Evolutionary conservation across 1,140 invertebrate genomes (phyloP), one percentile per base, ranked within the genome.

Genomic region (Trialeurodes vaporariorum): DNA sequence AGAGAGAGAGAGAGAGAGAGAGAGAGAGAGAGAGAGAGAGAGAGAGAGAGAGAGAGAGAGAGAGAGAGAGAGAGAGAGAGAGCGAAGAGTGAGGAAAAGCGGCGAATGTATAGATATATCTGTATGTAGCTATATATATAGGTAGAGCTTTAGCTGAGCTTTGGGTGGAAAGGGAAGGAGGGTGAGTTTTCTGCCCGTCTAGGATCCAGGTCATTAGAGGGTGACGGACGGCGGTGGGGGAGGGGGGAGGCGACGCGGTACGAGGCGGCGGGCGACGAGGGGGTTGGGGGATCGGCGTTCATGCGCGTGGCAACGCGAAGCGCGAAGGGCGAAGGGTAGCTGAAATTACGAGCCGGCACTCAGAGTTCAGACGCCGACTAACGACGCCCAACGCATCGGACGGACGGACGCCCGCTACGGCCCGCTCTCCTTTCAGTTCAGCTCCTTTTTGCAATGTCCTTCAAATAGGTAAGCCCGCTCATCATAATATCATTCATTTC

Each of bases 61-160:
- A 27, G 34, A 23, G 60, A 58, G 60, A 69, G 59, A 13, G 60
- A 40, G 58, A 12, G 59, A 70, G 49, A 40, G 59, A 65, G 23
- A 58, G 59, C 2, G 12, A 40, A 26, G 59, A 27, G 40, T 58
- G 21, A 17, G 25, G 59, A 27, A 25, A 40, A 63, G 59, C 25
- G 24, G 26, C 64, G 27, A 25, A 62, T 12, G 12, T 17, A n/a
- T n/a, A n/a, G n/a, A n/a, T n/a, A n/a, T n/a, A n/a, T n/a, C n/a
- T n/a, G n/a, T n/a, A n/a, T n/a, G n/a, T n/a, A n/a, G n/a, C n/a
- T n/a, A n/a, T n/a, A n/a, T n/a, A n/a, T n/a, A n/a, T n/a, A n/a
- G n/a, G n/a, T n/a, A n/a, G n/a, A n/a, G n/a, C 22, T 58, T 66
- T 59, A 59, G 58, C 22, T 59, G 26, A 60, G 49, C 58, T 25